Base-by-base conservation (phyloP, 2,113 vertebrate species). In the Aramus guarauna region DNA sequence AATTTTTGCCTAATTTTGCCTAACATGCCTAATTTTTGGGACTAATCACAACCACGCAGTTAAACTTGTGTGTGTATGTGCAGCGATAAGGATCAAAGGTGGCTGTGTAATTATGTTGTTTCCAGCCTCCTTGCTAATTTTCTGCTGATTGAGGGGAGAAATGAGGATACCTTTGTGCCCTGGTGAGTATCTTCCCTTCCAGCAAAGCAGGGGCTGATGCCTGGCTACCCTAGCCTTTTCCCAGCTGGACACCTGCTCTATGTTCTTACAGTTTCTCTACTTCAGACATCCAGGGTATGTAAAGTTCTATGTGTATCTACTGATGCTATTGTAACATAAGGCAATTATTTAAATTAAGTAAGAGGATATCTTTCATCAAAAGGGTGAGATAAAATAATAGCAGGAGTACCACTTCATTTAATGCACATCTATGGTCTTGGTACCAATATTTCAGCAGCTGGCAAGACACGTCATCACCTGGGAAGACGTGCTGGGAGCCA, bases 321-420 rank as follows among this genome's bases (percentile, higher is more conserved):
- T 58, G 50, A 45, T 85, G 80, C 85, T 88, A 1, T 58, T 92
- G 43, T 91, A 84, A 87, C 50, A 39, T 2, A 8, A 69, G 93
- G 16, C 26, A 85, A 77, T 86, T 81, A 88, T 92, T 96, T 86
- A 84, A 90, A 77, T 92, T 56, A 92, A 91, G 64, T 74, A 71
- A 95, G 87, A 74, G 62, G 47, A 84, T 67, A 32, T 71, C 1
- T 3, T 77, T 78, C 15, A 37, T 95, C 60, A 58, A 26, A 64
- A 58, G 55, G 11, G 17, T 5, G 5, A 36, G 79, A 56, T 62
- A 83, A 92, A 88, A 85, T 60, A 81, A 52, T 60, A 89, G 58
- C 41, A 41, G 68, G 47, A 72, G 36, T 2, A 2, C 3, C 0
- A 1, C 58, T 90, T 93, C 88, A 52, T 92, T 83, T 63, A 68